phyloP scores from a whole-genome alignment of 1,140 invertebrate species.

The Papilio xuthus region DNA sequence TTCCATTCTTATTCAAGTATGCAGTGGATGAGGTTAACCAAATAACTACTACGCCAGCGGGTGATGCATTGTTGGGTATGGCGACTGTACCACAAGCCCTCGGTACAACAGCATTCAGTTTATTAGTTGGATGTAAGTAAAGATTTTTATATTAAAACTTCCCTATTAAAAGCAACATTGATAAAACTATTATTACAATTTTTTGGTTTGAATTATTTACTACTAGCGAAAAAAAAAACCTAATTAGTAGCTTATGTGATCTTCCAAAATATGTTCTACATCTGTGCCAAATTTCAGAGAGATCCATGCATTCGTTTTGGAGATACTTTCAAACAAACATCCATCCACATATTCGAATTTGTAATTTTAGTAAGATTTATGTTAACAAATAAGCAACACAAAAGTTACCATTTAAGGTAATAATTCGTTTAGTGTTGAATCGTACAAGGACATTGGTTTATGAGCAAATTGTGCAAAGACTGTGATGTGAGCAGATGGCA shows the following conservation, averaged over 20 bases:
- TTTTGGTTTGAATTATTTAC: too few relatives aligned
- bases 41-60: conserved; percentile 65
- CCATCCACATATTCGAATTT: too few relatives aligned
- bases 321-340: too few relatives aligned
- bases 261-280: too few relatives aligned
- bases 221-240: too few relatives aligned
- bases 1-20: conserved; percentile 99
- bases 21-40: conserved; percentile 94
- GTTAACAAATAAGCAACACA: too few relatives aligned
- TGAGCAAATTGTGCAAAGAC: neutral
- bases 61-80: conserved; percentile 84
- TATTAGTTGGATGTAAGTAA: conserved; percentile 95
- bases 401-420: too few relatives aligned
- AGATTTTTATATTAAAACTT: conserved; percentile 25
- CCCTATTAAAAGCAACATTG: neutral
- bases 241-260: too few relatives aligned
- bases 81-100: conserved; percentile 88
- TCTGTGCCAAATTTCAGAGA: too few relatives aligned
- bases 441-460: neutral
- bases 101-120: conserved; percentile 87
- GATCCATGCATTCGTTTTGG: too few relatives aligned
- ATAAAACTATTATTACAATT: too few relatives aligned
- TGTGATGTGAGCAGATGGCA: conserved; percentile 88
- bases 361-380: too few relatives aligned
- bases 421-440: neutral